These are phyloP conservation scores for Choreutis nemorana DNA, from an alignment of 2,888 invertebrate species.

Conservation along the genomic window DNA sequence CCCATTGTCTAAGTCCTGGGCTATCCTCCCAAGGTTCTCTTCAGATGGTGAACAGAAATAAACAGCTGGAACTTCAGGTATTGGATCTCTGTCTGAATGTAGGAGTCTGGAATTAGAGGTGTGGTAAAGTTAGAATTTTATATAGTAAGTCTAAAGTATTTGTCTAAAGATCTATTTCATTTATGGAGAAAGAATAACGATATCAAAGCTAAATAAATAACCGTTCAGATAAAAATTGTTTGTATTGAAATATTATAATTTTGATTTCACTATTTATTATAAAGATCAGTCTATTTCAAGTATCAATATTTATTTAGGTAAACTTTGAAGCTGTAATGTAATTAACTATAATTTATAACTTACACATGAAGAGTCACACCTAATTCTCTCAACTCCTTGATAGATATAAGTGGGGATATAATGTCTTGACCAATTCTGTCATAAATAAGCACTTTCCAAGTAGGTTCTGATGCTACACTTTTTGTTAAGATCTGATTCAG, in stretches of 20 bases:
- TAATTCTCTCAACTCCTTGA: slow-evolving; percentile 93
- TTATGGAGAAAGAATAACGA: not conserved
- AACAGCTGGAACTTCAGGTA: slow-evolving; percentile 98
- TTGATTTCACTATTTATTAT: not conserved
- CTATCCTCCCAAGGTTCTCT: slow-evolving; percentile 94
- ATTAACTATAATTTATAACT: slow-evolving; percentile 30
- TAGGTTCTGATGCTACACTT: slow-evolving; percentile 82
- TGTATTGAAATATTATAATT: not conserved
- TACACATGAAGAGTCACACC: slow-evolving; percentile 98
- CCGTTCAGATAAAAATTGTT: too few species aligned
- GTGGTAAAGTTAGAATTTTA: not conserved
- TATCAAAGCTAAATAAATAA: not conserved
- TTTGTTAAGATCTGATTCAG: slow-evolving; percentile 84
- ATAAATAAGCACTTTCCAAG: slow-evolving; percentile 96
- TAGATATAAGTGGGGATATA: slow-evolving; percentile 94
- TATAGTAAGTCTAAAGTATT: too few species aligned
- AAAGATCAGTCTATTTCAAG: too few species aligned
- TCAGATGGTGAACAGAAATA: slow-evolving; percentile 97
- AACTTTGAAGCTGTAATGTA: slow-evolving; percentile 1
- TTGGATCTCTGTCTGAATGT: slow-evolving; percentile 88
- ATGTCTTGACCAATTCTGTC: slow-evolving; percentile 98
- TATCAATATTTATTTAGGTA: not conserved
- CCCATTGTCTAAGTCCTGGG: slow-evolving; percentile 87
- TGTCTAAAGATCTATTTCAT: too few species aligned
- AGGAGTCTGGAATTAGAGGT: slow-evolving; percentile 78